phyloP scores from a whole-genome alignment of 2,888 invertebrate genomes.

The Parnassius smintheus region DNA sequence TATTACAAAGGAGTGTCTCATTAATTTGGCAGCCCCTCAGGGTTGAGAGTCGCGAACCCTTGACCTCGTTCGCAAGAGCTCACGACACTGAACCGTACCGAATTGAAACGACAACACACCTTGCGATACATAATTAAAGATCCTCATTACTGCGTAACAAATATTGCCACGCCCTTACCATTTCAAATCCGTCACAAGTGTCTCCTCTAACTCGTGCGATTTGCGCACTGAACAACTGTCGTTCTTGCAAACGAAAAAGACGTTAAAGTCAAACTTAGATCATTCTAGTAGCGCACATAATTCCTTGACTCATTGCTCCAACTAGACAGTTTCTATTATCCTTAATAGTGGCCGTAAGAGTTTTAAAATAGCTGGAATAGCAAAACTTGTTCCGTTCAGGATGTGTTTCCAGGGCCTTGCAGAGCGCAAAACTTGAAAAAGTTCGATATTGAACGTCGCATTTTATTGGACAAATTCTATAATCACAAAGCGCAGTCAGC shows the following conservation, averaged over 20 bases:
- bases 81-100: slow-evolving; percentile 69
- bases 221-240: slow-evolving; percentile 33
- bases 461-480: slow-evolving; percentile 72
- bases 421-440: slow-evolving; percentile 56
- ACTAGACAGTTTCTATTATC: slow-evolving; percentile 77
- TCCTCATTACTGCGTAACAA: slow-evolving; percentile 73
- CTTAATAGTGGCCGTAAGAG: slow-evolving; percentile 76
- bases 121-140: slow-evolving; percentile 79
- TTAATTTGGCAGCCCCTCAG: slow-evolving; percentile 81
- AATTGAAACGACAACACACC: slow-evolving; percentile 72
- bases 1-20: slow-evolving; percentile 82
- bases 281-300: slow-evolving; percentile 68
- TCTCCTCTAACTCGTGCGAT: slow-evolving; percentile 23
- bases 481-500: slow-evolving; percentile 50
- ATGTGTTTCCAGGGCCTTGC: slow-evolving; percentile 69
- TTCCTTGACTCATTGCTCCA: slow-evolving; percentile 68
- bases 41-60: slow-evolving; percentile 77
- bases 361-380: slow-evolving; percentile 75
- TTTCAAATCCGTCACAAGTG: slow-evolving; percentile 31
- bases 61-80: slow-evolving; percentile 75
- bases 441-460: slow-evolving; percentile 69
- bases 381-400: slow-evolving; percentile 67
- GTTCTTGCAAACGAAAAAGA: slow-evolving; percentile 45
- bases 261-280: slow-evolving; percentile 72
- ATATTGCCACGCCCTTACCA: slow-evolving; percentile 44